Conservation (phyloP, 2,113 vertebrate species). For the Scytalopus superciliaris region DNA sequence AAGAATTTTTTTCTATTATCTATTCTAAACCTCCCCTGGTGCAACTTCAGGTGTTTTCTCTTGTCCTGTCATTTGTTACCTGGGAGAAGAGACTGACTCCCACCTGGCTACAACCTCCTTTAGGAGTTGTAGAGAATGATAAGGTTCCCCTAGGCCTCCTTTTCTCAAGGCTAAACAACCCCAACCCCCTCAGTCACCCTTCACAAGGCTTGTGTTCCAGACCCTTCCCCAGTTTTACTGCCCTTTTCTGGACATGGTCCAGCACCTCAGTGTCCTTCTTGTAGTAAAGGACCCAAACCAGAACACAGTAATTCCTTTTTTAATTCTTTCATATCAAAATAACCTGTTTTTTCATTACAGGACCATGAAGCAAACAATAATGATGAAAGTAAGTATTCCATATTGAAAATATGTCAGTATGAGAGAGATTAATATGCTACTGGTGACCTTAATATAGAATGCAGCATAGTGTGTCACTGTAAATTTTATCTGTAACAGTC, state of each 20-base stretch:
- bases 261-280: background rate
- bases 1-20: background rate
- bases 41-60: background rate
- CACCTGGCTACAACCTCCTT: background rate
- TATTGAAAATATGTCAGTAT: background rate
- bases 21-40: background rate
- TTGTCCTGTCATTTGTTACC: background rate
- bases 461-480: background rate
- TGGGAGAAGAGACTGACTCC: background rate
- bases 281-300: background rate
- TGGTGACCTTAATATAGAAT: background rate
- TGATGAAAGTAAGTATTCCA: slow-evolving; percentile 69
- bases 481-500: background rate
- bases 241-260: background rate
- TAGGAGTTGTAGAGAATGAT: background rate
- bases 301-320: background rate
- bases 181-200: background rate
- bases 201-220: background rate
- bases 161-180: background rate
- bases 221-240: background rate
- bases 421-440: background rate
- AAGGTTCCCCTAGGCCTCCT: background rate
- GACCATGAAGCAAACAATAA: slow-evolving; percentile 72
- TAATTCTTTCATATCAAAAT: background rate
- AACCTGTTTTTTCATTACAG: slow-evolving; percentile 48